Base-by-base conservation (phyloP, 2,113 vertebrate genomes). In the Gallinago media region DNA sequence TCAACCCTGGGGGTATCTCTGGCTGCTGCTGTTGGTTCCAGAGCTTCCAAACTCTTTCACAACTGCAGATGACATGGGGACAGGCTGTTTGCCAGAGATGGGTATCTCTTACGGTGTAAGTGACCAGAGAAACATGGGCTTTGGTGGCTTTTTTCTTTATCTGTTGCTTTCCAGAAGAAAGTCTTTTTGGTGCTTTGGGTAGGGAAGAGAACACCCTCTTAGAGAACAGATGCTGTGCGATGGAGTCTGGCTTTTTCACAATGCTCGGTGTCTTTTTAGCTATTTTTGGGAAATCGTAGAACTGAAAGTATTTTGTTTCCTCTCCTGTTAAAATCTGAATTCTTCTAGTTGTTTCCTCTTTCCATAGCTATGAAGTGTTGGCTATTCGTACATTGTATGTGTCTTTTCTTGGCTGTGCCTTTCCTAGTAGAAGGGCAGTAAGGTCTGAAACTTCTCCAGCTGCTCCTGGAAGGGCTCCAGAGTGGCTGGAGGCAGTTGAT, bases 401-500 rank as follows among this genome's bases (percentile, higher is more conserved):
- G 12, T 55, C 42, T 58, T 25, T 16, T n/a, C n/a, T 36, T 34
- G 55, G 32, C 78, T 42, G 7, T 47, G n/a, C 3, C 22, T 36
- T n/a, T 70, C 19, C 40, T 15, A 15, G 46, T 4, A 46, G 65
- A 49, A 85, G 61, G 31, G 2, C 2, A 68, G 62, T 56, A 2
- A 22, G 26, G 58, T 46, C 91, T 94, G 78, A 70, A 54, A 11
- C 79, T 50, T 67, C n/a, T 76, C 22, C 49, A 52, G 67, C 36
- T 77, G 92, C 16, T 66, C 9, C 27, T 97, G 95, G 92, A 63
- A 63, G 18, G 38, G 32, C 42, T 94, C 91, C 96, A 95, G 88
- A 16, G 14, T 21, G 76, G 50, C 94, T 97, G 96, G 38, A 86
- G 34, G 11, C 20, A 4, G 32, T 16, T 86, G 95, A 97, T 97